phyloP scores from a whole-genome alignment of 2,113 vertebrate species.

The Thinocorus orbignyianus region DNA sequence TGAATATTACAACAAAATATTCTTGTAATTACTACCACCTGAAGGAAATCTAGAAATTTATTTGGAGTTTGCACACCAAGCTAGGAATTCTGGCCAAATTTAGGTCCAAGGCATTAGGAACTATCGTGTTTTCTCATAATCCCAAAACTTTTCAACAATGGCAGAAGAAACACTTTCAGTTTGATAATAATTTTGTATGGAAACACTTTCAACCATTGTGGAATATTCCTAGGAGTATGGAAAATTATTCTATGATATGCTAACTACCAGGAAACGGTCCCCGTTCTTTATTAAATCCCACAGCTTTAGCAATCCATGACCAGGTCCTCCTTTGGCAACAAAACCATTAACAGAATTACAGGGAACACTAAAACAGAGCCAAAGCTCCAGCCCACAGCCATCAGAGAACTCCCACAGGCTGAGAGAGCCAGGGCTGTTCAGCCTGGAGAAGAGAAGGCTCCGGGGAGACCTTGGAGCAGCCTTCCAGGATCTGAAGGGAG shows the following conservation, averaged over 20 bases:
- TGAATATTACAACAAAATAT: not conserved
- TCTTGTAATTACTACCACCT: not conserved
- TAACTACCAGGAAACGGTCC: rapidly evolving
- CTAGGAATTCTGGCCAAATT: not conserved
- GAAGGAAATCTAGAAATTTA: not conserved
- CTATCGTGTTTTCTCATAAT: not conserved
- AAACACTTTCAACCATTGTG: rapidly evolving
- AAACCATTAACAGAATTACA: not conserved
- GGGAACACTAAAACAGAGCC: rapidly evolving
- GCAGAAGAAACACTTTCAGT: not conserved
- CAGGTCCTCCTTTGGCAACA: not conserved
- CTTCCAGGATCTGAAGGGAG: too few species aligned
- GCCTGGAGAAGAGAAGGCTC: too few species aligned
- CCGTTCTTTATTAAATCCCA: not conserved
- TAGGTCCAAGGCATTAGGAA: not conserved
- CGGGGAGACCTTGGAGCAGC: too few species aligned
- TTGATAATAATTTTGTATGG: rapidly evolving
- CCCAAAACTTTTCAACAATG: not conserved
- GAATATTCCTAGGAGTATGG: rapidly evolving
- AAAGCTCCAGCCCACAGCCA: rapidly evolving
- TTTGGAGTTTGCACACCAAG: rapidly evolving
- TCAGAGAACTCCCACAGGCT: rapidly evolving
- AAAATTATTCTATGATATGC: not conserved
- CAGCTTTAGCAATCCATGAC: rapidly evolving
- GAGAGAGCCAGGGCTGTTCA: too few species aligned